Conservation (phyloP, 2,797 vertebrate species). For the Hyperoplus immaculatus region DNA sequence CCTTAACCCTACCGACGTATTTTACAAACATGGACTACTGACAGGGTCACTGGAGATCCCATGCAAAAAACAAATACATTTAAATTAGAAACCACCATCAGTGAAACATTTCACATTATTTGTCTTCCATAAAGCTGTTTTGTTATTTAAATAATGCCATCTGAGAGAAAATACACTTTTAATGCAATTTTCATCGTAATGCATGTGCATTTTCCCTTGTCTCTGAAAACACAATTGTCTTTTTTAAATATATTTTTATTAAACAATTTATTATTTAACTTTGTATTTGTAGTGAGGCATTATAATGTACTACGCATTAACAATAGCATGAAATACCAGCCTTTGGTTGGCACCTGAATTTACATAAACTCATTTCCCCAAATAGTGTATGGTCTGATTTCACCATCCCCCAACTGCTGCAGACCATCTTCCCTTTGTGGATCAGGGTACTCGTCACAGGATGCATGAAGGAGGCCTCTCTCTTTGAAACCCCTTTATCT, state of each 20-base stretch:
- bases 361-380: slow-evolving; percentile 76
- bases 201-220: slow-evolving; percentile 77
- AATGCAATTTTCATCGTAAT: slow-evolving; percentile 75
- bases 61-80: too few relatives aligned
- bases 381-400: slow-evolving; percentile 82
- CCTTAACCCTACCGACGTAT: too few relatives aligned
- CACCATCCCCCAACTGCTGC: slow-evolving; percentile 48
- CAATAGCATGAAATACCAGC: slow-evolving; percentile 35
- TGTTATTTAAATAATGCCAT: too few relatives aligned
- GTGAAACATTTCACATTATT: too few relatives aligned
- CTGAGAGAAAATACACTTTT: slow-evolving; percentile 11
- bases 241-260: slow-evolving; percentile 7
- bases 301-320: slow-evolving; percentile 25
- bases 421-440: slow-evolving; percentile 16
- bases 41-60: too few relatives aligned
- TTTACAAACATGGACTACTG: too few relatives aligned
- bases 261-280: neutral
- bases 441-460: slow-evolving; percentile 33
- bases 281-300: slow-evolving; percentile 37
- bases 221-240: slow-evolving; percentile 74
- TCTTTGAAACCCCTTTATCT: slow-evolving; percentile 89
- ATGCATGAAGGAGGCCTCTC: slow-evolving; percentile 74
- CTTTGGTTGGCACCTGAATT: slow-evolving; percentile 76
- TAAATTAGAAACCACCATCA: too few relatives aligned
- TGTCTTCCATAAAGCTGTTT: too few relatives aligned